phyloP scores from a whole-genome alignment of 2,113 vertebrate species.

The Phrynosoma platyrhinos region DNA sequence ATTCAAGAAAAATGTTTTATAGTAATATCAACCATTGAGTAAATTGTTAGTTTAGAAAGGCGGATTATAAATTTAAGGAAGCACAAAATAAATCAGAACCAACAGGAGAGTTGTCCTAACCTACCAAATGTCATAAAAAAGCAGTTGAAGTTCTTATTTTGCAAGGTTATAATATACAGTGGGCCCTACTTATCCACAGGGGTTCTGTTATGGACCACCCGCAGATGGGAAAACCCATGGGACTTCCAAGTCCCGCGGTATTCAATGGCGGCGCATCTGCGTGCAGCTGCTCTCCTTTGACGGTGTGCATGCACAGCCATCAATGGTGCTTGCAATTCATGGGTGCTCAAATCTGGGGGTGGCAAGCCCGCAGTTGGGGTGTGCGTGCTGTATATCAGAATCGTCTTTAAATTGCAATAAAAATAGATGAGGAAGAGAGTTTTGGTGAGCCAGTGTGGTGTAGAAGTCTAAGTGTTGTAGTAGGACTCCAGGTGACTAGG shows the following conservation, averaged over 20 bases:
- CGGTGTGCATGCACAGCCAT: too few relatives aligned
- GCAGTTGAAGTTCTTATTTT: background rate
- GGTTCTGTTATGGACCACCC: too few relatives aligned
- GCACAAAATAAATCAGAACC: background rate
- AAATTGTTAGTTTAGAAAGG: background rate
- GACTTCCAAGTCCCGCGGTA: too few relatives aligned
- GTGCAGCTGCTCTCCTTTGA: too few relatives aligned
- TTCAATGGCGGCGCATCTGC: too few relatives aligned
- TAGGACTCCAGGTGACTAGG: background rate
- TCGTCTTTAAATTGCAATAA: background rate
- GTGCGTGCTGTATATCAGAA: background rate
- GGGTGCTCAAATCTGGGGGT: too few relatives aligned
- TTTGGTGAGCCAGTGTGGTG: background rate
- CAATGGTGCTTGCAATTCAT: too few relatives aligned
- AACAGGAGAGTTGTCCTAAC: too few relatives aligned
- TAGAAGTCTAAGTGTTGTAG: too few relatives aligned
- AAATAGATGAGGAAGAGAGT: background rate
- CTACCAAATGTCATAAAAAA: background rate
- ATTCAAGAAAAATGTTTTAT: background rate
- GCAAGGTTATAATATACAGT: accelerated
- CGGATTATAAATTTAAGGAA: background rate
- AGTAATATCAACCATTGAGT: background rate
- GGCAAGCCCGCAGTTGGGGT: too few relatives aligned
- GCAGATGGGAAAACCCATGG: too few relatives aligned
- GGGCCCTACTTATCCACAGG: too few relatives aligned